Evolutionary conservation across 2,888 invertebrate genomes (phyloP).

Genomic region (Tigriopus californicus): DNA sequence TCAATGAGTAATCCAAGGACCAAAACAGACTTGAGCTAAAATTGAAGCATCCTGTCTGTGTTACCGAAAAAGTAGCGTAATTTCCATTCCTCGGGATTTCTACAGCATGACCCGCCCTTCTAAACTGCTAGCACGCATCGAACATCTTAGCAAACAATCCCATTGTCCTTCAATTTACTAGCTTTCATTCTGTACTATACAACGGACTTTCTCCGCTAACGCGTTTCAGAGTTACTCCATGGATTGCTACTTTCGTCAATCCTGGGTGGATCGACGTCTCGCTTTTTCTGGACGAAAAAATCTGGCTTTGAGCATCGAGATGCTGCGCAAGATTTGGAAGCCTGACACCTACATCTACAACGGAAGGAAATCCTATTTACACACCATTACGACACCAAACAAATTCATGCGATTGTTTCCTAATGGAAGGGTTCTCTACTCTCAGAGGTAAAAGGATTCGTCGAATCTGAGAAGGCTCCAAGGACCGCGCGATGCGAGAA

Average conservation of each 20-base stretch:
- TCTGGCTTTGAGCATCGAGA: conserved; percentile 53
- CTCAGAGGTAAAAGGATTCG: conserved; percentile 50
- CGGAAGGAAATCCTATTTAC: conserved; percentile 82
- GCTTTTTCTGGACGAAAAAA: conserved; percentile 42
- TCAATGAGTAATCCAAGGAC: no score
- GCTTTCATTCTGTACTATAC: neutral
- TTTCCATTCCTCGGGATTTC: no score
- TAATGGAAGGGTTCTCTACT: conserved; percentile 76
- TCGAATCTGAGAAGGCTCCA: neutral
- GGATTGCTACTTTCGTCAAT: conserved; percentile 72
- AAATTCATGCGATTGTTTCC: conserved; percentile 47
- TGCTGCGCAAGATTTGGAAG: conserved; percentile 81
- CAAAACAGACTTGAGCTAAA: no score
- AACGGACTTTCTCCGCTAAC: conserved; percentile 12
- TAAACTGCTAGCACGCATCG: no score
- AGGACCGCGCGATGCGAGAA: no score
- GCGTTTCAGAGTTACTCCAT: conserved; percentile 53
- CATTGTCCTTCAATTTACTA: no score
- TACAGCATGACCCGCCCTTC: no score
- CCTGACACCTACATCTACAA: conserved; percentile 93
- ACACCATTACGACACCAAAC: conserved; percentile 87
- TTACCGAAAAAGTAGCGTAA: no score
- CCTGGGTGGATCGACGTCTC: conserved; percentile 57
- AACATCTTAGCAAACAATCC: no score
- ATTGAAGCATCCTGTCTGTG: no score